Evolutionary conservation across 2,797 vertebrate genomes (phyloP), one percentile per base, ranked within the genome.

Genomic region (Onychomys torridus): DNA sequence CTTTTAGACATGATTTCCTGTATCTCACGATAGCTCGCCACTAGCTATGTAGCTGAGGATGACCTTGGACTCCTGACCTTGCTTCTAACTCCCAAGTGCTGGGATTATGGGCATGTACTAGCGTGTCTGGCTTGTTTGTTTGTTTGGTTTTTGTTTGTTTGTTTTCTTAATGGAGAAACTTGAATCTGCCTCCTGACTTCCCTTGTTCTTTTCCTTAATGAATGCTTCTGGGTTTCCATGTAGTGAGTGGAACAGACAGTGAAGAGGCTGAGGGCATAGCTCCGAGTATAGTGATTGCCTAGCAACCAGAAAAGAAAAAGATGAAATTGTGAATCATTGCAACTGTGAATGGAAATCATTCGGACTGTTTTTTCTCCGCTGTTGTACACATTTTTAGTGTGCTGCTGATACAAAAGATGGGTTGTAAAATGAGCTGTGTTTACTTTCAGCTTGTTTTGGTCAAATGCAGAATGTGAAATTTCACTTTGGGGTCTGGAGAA

Each of bases 191-290:
- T 75, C 4, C 3, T 29, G 55, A 37, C 40, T 65, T 94, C 55
- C 49, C 40, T 94, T 95, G 40, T 40, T 78, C 76, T 46, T 78
- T 43, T 94, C 73, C 78, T 37, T 87, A 65, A 96, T 63, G 83
- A 73, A 78, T 57, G 29, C n/a, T 90, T 81, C n/a, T 87, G 27
- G 13, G 57, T 69, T 86, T 90, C 86, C 43, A 52, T 85, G 29
- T 90, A 32, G 8, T 91, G 37, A 88, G 8, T 89, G n/a, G 73
- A 67, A 88, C 91, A 83, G 29, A 93, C 85, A 93, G 75, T 49
- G 49, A 83, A 86, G 71, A 34, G 19, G 7, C 40, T 61, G 32
- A n/a, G 57, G 27, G 16, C 25, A n/a, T 11, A 49, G 73, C 59
- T 63, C 34, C 0, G 23, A 52, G 43, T 78, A 37, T 43, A 67